These are phyloP conservation scores for Drosophila bocki DNA, from an alignment of 1,140 invertebrate species.

Conservation along the genomic window DNA sequence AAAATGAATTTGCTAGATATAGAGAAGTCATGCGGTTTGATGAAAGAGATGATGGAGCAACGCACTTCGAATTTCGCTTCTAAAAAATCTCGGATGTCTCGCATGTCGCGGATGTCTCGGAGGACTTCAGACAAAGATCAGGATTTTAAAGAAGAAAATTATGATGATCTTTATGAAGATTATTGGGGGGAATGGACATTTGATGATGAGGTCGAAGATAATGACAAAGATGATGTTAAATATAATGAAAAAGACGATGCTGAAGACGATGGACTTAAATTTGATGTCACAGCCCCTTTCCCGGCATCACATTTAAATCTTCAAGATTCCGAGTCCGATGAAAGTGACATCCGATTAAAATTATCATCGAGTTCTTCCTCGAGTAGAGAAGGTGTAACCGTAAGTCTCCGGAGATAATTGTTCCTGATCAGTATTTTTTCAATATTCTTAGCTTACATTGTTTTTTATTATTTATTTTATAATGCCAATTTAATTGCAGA, in stretches of 20 bases:
- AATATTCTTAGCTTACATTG: too few species aligned
- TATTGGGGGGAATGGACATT: slow-evolving; percentile 2
- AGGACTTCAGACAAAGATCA: neutral
- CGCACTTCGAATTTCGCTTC: neutral
- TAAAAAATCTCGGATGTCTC: neutral
- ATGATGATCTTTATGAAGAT: neutral
- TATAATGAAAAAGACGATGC: neutral
- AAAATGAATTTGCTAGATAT: slow-evolving; percentile 34
- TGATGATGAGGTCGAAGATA: neutral
- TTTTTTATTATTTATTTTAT: neutral
- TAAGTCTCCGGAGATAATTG: neutral
- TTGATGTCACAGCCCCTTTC: neutral
- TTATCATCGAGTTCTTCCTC: neutral
- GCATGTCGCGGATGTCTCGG: too few species aligned
- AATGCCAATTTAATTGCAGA: slow-evolving; percentile 12
- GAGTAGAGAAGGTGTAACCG: neutral
- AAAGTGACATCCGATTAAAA: too few species aligned
- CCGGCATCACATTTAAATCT: too few species aligned
- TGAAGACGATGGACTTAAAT: neutral
- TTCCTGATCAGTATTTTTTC: neutral
- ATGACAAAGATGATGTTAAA: neutral
- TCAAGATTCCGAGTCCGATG: neutral
- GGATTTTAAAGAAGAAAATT: neutral
- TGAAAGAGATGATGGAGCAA: neutral
- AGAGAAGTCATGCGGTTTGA: slow-evolving; percentile 15